Percentiles rank a stretch among this genome's conserved stretches.
phyloP scores from a whole-genome alignment of 2,888 invertebrate genomes.

The Hypomecis punctinalis region DNA sequence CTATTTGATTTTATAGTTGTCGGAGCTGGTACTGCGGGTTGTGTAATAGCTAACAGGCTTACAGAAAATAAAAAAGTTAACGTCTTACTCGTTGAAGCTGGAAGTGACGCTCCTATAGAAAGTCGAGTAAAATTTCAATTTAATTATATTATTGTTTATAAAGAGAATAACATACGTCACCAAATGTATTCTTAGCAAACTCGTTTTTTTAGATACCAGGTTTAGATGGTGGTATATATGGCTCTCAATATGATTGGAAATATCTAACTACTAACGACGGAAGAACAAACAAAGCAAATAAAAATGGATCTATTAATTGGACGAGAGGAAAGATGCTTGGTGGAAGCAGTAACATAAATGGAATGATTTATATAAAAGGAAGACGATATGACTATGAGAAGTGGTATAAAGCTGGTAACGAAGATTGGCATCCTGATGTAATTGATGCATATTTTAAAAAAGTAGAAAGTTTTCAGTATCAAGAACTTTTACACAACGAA shows the following conservation, averaged over 20 bases:
- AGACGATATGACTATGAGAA: conserved; percentile 75
- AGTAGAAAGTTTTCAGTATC: conserved; percentile 72
- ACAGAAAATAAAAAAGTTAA: conserved; percentile 59
- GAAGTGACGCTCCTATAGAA: conserved; percentile 43
- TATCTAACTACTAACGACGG: conserved; percentile 92
- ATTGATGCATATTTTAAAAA: conserved; percentile 79
- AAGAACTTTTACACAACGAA: conserved; percentile 46
- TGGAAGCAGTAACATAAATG: conserved; percentile 84
- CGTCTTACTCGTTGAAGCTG: conserved; percentile 47
- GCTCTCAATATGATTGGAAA: conserved; percentile 89
- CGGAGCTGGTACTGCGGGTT: conserved; percentile 86
- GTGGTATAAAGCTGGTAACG: conserved; percentile 83
- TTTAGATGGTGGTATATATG: conserved; percentile 39
- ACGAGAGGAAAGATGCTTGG: conserved; percentile 87
- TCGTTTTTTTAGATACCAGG: conserved; percentile 52
- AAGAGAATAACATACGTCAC: too few relatives aligned
- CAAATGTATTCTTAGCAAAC: too few relatives aligned
- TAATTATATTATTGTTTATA: too few relatives aligned
- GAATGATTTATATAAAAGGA: conserved; percentile 84
- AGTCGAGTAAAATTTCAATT: conserved; percentile 48
- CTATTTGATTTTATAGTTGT: conserved; percentile 81
- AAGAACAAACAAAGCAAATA: conserved; percentile 87
- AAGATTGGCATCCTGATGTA: conserved; percentile 82
- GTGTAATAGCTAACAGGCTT: conserved; percentile 84
- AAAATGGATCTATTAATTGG: conserved; percentile 69